Percentiles rank a stretch among this genome's conserved stretches.
phyloP scores from a whole-genome alignment of 1,140 invertebrate species.

The Cryptotermes secundus region DNA sequence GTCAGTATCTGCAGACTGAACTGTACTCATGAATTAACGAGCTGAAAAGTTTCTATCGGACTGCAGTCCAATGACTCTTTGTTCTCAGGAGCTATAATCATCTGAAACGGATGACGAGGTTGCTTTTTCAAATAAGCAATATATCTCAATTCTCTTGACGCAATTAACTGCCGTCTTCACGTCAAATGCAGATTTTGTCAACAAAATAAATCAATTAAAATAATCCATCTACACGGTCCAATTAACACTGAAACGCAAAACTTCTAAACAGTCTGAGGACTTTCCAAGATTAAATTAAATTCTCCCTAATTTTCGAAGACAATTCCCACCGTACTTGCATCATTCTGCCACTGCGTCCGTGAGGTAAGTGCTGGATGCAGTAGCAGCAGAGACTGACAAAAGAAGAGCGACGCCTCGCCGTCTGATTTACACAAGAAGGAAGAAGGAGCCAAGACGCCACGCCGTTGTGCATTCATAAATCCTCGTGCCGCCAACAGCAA shows the following conservation, averaged over 20 bases:
- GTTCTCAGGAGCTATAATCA: no score
- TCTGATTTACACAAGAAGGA: conserved; percentile 4
- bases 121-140: no score
- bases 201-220: no score
- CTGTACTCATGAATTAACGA: no score
- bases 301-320: not conserved
- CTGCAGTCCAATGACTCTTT: no score
- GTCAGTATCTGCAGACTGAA: no score
- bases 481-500: not conserved
- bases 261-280: not conserved
- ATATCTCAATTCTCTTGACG: no score
- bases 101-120: no score
- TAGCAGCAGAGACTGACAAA: not conserved
- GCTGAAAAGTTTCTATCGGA: no score
- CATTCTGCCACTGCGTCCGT: not conserved
- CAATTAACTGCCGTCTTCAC: no score
- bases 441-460: conserved; percentile 10
- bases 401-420: not conserved
- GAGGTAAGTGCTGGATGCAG: not conserved
- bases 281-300: not conserved
- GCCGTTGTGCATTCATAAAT: conserved; percentile 2
- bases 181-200: no score
- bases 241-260: not conserved
- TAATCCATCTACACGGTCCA: not conserved
- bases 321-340: not conserved